Evolutionary conservation across 2,797 vertebrate species (phyloP).

Genomic region (Vireo griseus): DNA sequence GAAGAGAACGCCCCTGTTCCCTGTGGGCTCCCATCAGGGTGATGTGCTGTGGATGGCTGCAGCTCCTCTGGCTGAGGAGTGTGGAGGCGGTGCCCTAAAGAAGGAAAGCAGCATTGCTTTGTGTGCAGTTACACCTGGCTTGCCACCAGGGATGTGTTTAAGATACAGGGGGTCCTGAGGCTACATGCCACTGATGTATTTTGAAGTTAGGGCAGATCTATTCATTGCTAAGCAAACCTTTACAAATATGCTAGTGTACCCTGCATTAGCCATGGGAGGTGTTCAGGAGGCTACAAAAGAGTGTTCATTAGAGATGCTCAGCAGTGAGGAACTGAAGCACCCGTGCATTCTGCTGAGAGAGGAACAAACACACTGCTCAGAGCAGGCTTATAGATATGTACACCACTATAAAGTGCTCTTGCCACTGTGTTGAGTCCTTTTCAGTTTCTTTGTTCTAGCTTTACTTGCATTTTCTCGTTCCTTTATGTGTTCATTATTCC

Average conservation of each 20-base stretch:
- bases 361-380: background rate
- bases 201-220: slow-evolving; percentile 3
- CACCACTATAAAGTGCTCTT: background rate
- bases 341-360: background rate
- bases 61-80: background rate
- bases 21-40: background rate
- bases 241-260: background rate
- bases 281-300: slow-evolving; percentile 1
- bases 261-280: background rate
- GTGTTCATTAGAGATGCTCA: background rate
- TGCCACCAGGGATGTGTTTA: background rate
- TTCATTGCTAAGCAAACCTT: background rate
- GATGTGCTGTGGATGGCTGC: background rate
- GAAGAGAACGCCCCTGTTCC: background rate
- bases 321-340: background rate
- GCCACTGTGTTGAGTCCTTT: background rate
- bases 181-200: background rate
- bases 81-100: background rate
- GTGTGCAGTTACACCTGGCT: background rate
- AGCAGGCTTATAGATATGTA: background rate
- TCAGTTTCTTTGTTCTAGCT: background rate
- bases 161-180: slow-evolving; percentile 16
- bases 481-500: background rate
- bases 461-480: background rate
- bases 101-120: background rate